A percentile compares a stretch with the other conserved stretches of the same genome.
Evolutionary conservation across 2,888 invertebrate genomes (phyloP).

Genomic region (Malacosoma neustria): DNA sequence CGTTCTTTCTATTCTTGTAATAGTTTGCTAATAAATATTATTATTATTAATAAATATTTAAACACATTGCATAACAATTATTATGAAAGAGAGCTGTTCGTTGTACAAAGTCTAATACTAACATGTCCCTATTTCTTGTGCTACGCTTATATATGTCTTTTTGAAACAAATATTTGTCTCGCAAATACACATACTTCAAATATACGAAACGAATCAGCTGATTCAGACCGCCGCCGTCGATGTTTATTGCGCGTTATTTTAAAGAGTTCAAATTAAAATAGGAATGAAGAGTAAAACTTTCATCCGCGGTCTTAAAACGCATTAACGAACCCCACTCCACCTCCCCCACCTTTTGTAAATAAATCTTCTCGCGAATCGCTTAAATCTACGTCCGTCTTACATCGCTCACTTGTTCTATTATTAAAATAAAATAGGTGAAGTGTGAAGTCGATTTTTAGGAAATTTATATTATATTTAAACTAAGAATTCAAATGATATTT

Average conservation of each 20-base stretch:
- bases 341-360: constrained; percentile 29
- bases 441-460: constrained; percentile 19
- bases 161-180: too few species aligned
- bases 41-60: too few species aligned
- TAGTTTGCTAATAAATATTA: too few species aligned
- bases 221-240: constrained; percentile 12
- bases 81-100: too few species aligned
- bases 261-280: constrained; percentile 52
- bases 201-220: constrained; percentile 30
- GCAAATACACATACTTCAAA: too few species aligned
- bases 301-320: constrained; percentile 58
- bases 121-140: too few species aligned
- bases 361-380: constrained; percentile 64
- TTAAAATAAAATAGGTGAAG: constrained; percentile 34
- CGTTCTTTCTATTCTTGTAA: too few species aligned
- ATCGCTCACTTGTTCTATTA: constrained; percentile 53
- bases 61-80: too few species aligned
- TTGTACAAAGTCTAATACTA: too few species aligned
- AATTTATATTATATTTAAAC: neutral
- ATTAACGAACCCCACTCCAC: constrained; percentile 45
- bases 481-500: too few species aligned
- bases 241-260: constrained; percentile 32
- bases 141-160: too few species aligned
- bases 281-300: constrained; percentile 60
- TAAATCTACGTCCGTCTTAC: constrained; percentile 43